A percentile compares a stretch with the other conserved stretches of the same genome.
Conservation (phyloP, 2,797 vertebrate genomes). For the Prionace glauca region DNA sequence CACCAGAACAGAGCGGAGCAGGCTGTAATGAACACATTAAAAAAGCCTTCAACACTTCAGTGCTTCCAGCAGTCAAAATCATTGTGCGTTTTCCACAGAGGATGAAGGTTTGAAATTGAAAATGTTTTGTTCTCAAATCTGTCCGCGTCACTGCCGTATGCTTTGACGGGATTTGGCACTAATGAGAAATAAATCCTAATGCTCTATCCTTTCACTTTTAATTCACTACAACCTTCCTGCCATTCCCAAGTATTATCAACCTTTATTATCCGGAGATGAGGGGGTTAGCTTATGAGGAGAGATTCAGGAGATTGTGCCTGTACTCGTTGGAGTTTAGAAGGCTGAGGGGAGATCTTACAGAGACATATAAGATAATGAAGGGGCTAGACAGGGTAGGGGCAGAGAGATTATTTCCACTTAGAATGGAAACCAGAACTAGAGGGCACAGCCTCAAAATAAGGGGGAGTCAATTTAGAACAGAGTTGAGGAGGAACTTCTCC, state of each 20-base stretch:
- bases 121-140: neutral
- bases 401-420: too few relatives aligned
- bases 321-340: too few relatives aligned
- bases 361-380: too few relatives aligned
- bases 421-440: too few relatives aligned
- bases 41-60: neutral
- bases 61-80: constrained; percentile 7
- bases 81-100: neutral
- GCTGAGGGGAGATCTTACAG: too few relatives aligned
- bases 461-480: too few relatives aligned
- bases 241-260: neutral
- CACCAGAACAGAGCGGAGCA: neutral
- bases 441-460: too few relatives aligned
- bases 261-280: neutral
- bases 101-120: constrained; percentile 1
- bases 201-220: neutral
- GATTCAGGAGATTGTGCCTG: too few relatives aligned
- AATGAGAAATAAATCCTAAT: neutral
- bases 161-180: neutral
- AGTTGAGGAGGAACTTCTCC: too few relatives aligned
- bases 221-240: neutral
- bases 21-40: neutral
- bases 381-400: too few relatives aligned
- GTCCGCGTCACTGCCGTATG: neutral
- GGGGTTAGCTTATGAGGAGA: too few relatives aligned